These are phyloP conservation scores for Mus spicilegus DNA, from an alignment of 2,113 vertebrate genomes.

Conservation along the genomic window DNA sequence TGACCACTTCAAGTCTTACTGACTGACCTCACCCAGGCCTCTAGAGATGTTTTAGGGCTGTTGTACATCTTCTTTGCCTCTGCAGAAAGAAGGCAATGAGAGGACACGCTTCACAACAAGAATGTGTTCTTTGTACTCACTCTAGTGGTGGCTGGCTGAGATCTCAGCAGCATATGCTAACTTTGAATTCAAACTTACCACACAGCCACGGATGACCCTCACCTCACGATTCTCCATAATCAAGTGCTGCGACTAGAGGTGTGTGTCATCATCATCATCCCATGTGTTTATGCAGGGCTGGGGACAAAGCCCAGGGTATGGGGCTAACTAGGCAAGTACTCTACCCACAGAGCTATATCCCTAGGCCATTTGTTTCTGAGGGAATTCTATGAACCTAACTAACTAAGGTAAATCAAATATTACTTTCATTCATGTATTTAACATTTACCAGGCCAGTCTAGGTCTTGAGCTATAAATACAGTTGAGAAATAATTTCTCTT, in stretches of 20 bases:
- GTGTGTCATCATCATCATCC: background rate
- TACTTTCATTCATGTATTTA: constrained; percentile 10
- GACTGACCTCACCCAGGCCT: background rate
- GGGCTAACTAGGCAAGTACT: background rate
- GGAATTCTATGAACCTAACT: background rate
- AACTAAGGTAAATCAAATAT: background rate
- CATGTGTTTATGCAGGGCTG: background rate
- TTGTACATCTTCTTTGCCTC: background rate
- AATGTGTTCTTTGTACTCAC: background rate
- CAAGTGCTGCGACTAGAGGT: no score
- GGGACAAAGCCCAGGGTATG: background rate
- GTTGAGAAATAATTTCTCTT: background rate
- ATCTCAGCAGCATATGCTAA: background rate
- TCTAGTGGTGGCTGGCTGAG: background rate
- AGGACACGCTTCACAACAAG: background rate
- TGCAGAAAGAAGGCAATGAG: background rate
- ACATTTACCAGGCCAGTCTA: background rate
- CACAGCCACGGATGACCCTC: background rate
- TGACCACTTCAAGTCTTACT: background rate
- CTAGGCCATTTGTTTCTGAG: background rate
- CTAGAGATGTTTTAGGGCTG: background rate
- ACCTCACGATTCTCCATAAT: no score
- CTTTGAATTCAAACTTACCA: background rate
- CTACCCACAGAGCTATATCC: background rate
- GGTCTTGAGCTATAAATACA: background rate